phyloP scores from a whole-genome alignment of 1,140 invertebrate genomes.

The Drosophila subpulchrella region DNA sequence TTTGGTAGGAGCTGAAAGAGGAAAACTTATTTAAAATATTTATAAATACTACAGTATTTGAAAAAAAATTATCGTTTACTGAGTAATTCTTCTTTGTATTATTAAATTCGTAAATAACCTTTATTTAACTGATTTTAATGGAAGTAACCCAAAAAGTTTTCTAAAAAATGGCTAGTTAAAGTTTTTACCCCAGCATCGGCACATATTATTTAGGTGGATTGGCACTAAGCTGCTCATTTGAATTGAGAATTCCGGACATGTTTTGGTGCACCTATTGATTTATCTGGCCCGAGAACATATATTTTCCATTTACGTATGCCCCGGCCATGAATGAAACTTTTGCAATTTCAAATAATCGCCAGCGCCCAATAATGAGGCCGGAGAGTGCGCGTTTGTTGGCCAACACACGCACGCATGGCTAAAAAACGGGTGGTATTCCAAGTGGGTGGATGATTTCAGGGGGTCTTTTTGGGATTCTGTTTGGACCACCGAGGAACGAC shows the following conservation, averaged over 20 bases:
- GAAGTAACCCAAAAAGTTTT: no score
- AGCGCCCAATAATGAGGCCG: slow-evolving; percentile 77
- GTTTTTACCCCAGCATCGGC: background rate
- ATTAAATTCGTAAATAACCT: background rate
- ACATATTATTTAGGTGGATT: slow-evolving; percentile 1
- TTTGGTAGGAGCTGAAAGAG: no score
- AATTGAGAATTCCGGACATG: slow-evolving; percentile 73
- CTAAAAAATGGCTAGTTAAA: background rate
- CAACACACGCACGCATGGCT: slow-evolving; percentile 54
- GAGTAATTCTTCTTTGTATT: no score
- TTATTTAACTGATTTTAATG: background rate
- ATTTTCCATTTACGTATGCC: slow-evolving; percentile 76
- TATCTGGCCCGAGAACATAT: slow-evolving; percentile 63
- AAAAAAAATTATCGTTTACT: no score
- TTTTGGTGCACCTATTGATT: slow-evolving; percentile 72
- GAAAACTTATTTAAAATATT: no score
- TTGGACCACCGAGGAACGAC: slow-evolving; percentile 30
- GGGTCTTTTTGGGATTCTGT: slow-evolving; percentile 24
- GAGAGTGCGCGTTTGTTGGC: slow-evolving; percentile 49
- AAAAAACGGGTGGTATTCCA: slow-evolving; percentile 6
- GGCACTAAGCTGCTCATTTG: slow-evolving; percentile 45
- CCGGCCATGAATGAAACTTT: slow-evolving; percentile 78
- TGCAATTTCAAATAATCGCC: slow-evolving; percentile 82
- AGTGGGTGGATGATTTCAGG: background rate
- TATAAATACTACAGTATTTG: no score